These are phyloP conservation scores for Drosophila engyochracea DNA, from an alignment of 2,888 invertebrate species.

Conservation along the genomic window DNA sequence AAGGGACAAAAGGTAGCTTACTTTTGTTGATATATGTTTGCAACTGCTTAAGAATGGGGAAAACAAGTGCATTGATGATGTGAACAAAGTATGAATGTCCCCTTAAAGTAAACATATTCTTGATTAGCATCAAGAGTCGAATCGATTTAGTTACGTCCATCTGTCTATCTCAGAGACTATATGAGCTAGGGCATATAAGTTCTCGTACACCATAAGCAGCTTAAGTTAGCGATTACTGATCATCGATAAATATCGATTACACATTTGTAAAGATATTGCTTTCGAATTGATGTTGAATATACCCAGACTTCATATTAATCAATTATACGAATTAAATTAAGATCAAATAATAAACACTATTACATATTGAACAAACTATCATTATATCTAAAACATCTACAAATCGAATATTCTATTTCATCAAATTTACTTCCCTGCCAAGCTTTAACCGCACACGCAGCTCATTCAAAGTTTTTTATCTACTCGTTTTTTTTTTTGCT, in stretches of 20 bases:
- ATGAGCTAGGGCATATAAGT: not conserved
- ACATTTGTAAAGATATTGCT: not conserved
- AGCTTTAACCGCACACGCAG: not conserved
- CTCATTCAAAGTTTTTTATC: slow-evolving; percentile 45
- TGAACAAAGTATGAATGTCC: not conserved
- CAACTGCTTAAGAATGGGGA: not conserved
- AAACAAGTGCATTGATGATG: not conserved
- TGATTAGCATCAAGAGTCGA: not conserved
- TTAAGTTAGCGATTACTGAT: not conserved
- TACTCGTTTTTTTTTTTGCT: not conserved
- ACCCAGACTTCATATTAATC: not conserved
- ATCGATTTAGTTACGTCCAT: not conserved
- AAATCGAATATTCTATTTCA: not conserved
- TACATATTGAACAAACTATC: not conserved
- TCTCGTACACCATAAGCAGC: not conserved
- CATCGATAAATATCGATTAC: not conserved
- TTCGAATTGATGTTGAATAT: not conserved
- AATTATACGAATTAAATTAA: not conserved
- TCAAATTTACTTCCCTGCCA: not conserved
- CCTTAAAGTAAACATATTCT: not conserved
- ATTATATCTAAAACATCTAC: not conserved
- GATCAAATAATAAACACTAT: not conserved
- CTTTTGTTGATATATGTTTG: not conserved
- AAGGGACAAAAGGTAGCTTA: not conserved
- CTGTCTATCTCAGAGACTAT: not conserved